Conservation (phyloP, 2,113 vertebrate species). For the Egretta garzetta region DNA sequence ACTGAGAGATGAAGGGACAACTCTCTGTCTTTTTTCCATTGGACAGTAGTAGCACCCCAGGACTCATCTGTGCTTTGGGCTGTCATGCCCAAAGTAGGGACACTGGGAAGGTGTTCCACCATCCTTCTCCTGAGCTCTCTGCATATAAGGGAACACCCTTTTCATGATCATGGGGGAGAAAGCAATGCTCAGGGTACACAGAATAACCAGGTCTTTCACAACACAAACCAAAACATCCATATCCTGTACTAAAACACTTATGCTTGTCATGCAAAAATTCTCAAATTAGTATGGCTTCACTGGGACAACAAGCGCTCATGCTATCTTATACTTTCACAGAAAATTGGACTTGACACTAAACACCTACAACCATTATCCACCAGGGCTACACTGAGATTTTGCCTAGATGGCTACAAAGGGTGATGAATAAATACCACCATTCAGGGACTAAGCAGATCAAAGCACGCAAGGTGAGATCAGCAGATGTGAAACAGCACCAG, state of each 20-base stretch:
- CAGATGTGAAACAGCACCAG: background rate
- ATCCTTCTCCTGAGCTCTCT: background rate
- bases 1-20: background rate
- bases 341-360: background rate
- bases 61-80: background rate
- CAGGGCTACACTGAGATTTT: background rate
- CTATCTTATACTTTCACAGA: background rate
- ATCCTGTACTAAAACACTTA: background rate
- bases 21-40: background rate
- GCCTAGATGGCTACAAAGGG: background rate
- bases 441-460: background rate
- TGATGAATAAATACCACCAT: background rate
- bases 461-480: background rate
- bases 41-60: background rate
- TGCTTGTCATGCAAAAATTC: background rate
- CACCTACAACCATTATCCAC: background rate
- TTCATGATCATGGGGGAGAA: fast-evolving
- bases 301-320: background rate
- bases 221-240: background rate
- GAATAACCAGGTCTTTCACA: background rate
- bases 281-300: background rate
- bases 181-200: background rate
- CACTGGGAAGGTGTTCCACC: background rate
- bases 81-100: background rate
- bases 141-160: background rate